phyloP scores from a whole-genome alignment of 2,797 vertebrate species.

The Anguilla pacifica region DNA sequence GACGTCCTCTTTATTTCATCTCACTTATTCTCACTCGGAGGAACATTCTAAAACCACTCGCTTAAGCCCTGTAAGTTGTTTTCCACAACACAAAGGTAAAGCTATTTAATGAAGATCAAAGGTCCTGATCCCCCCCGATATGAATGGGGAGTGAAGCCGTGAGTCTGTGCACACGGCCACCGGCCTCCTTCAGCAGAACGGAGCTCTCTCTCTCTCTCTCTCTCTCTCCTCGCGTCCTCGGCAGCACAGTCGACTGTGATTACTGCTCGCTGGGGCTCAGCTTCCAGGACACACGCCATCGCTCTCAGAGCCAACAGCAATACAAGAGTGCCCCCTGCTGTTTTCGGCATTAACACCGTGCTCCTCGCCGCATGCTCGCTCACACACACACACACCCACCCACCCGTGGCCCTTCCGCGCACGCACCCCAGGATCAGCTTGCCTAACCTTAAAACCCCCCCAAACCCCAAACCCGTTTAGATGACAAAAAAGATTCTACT shows the following conservation, averaged over 20 bases:
- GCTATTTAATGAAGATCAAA: constrained; percentile 58
- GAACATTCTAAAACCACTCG: constrained; percentile 68
- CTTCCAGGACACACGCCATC: constrained; percentile 51
- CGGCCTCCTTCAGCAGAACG: constrained; percentile 11
- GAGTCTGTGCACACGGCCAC: background rate
- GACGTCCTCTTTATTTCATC: constrained; percentile 58
- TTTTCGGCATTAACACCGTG: constrained; percentile 18
- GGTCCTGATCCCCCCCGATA: background rate
- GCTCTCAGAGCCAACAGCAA: constrained; percentile 71
- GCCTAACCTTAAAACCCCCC: background rate
- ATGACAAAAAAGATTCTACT: background rate
- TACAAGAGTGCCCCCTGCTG: constrained; percentile 95
- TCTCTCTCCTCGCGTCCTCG: constrained; percentile 65
- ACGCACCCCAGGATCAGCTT: background rate
- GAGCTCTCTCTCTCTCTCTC: constrained; percentile 29
- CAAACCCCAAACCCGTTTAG: background rate
- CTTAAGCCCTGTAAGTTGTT: constrained; percentile 57
- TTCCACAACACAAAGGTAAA: constrained; percentile 55
- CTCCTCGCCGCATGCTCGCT: background rate
- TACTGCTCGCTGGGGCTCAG: constrained; percentile 69
- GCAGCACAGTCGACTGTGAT: constrained; percentile 81
- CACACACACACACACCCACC: constrained; percentile 22
- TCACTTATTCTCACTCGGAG: constrained; percentile 68
- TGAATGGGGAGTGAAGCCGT: background rate
- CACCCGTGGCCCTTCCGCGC: background rate